These are phyloP conservation scores for Catostomus latipinnis DNA, from an alignment of 2,797 vertebrate genomes.

Conservation along the genomic window DNA sequence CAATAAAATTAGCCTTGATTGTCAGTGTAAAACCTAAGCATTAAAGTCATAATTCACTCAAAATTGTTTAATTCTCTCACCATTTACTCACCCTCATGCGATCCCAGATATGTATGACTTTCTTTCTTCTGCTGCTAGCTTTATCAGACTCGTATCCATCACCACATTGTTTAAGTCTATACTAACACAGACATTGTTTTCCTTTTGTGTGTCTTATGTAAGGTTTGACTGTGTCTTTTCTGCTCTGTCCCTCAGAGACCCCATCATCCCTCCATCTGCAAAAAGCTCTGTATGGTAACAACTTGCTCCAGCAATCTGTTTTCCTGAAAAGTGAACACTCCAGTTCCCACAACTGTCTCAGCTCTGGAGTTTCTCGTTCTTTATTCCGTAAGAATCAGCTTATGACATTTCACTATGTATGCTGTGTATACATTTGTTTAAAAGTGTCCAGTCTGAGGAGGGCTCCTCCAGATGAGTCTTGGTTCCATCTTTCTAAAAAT, in stretches of 20 bases:
- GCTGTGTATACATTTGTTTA: not conserved
- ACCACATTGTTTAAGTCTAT: not conserved
- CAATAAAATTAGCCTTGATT: slow-evolving; percentile 6
- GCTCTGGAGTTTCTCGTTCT: slow-evolving; percentile 45
- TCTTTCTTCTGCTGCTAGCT: not conserved
- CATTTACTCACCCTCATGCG: too few species aligned
- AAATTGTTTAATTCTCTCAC: too few species aligned
- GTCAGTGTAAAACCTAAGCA: slow-evolving; percentile 1
- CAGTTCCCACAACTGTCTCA: slow-evolving; percentile 49
- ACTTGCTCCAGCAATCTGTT: slow-evolving; percentile 78
- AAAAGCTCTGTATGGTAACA: slow-evolving; percentile 73
- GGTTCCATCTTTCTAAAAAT: not conserved
- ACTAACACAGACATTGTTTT: not conserved
- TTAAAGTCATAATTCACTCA: not conserved
- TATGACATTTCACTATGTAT: not conserved
- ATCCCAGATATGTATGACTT: too few species aligned
- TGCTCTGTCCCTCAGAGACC: slow-evolving; percentile 65
- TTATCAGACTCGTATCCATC: not conserved
- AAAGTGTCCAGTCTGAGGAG: not conserved
- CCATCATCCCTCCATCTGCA: slow-evolving; percentile 76
- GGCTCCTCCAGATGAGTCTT: not conserved
- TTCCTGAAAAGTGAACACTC: slow-evolving; percentile 57
- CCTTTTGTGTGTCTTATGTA: not conserved
- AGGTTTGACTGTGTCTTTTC: slow-evolving; percentile 3
- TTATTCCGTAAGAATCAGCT: slow-evolving; percentile 65